These are phyloP conservation scores for Struthidea cinerea DNA, from an alignment of 2,113 vertebrate species.

Conservation along the genomic window DNA sequence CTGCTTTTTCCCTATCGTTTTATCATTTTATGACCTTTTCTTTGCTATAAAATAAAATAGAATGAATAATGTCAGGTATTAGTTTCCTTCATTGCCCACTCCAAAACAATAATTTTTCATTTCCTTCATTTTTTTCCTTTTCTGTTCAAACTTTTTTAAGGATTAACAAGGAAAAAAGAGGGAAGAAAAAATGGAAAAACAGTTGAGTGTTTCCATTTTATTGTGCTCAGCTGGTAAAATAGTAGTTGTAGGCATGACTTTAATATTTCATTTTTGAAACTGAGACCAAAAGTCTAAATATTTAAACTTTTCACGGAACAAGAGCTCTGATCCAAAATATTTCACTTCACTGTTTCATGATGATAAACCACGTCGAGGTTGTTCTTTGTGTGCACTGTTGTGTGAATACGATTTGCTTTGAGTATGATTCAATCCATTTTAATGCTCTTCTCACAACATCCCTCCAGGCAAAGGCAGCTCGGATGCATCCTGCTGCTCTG, in stretches of 20 bases:
- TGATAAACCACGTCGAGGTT: not conserved
- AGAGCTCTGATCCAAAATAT: not conserved
- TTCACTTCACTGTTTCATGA: not conserved
- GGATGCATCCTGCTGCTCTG: not conserved
- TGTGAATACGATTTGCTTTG: not conserved
- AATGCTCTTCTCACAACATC: not conserved
- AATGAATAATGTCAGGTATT: not conserved
- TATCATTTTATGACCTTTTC: not conserved
- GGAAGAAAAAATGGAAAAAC: not conserved
- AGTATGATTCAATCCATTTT: not conserved
- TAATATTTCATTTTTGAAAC: not conserved
- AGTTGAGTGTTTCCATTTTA: not conserved
- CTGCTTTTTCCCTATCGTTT: not conserved
- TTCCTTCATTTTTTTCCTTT: not conserved
- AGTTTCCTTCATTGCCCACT: not conserved
- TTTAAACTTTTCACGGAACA: not conserved
- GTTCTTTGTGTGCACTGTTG: rapidly evolving
- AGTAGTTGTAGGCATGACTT: not conserved
- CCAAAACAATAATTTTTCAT: not conserved
- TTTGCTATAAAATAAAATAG: not conserved
- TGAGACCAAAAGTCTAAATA: not conserved
- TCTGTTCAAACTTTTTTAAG: not conserved
- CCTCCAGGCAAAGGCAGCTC: not conserved
- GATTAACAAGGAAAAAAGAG: not conserved
- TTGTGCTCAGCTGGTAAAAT: not conserved